Base-by-base conservation (phyloP, 2,113 vertebrate genomes). In the Leucopternis melanops region DNA sequence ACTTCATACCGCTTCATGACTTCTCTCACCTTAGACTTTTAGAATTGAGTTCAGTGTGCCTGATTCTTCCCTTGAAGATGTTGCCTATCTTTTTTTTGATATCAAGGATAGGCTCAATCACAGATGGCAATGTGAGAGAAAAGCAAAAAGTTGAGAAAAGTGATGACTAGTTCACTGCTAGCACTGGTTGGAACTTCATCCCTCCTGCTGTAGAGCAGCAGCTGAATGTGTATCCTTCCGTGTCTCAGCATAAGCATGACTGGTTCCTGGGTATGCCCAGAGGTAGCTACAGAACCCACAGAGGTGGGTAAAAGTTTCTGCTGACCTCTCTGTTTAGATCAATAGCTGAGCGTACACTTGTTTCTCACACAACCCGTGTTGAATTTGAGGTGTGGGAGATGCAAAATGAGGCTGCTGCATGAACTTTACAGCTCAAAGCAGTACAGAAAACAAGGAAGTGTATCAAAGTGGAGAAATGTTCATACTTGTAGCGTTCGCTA, bases 1-100 rank as follows among this genome's bases (percentile, higher is more conserved):
- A 4, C 70, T 87, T 86, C 16, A 11, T 25, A 18, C 11, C 0
- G 3, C 38, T 50, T 87, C 69, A 3, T 38, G 57, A 25, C 31
- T 65, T 58, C 26, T 57, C n/a, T 74, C 42, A 55, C 16, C 11
- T 62, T 3, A 50, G 62, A 26, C 52, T 59, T 50, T 10, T 26
- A 87, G 78, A 65, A 36, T 63, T 0, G 0, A 63, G 38, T 59
- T 83, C 31, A 29, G 0, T 2, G 17, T 55, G 57, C 29, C 32
- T 31, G 26, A 32, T 32, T 82, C 50, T 44, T 66, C 55, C 59
- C 25, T 66, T n/a, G 44, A 50, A n/a, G 55, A 12, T 23, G 25
- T 42, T 74, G n/a, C n/a, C 38, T 73, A 26, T 38, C 29, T 55
- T 54, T 47, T 47, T 81, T 83, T 65, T n/a, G 10, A 6, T 69